Evolutionary conservation across 1,140 invertebrate genomes (phyloP).

Genomic region (Drosophila persimilis): DNA sequence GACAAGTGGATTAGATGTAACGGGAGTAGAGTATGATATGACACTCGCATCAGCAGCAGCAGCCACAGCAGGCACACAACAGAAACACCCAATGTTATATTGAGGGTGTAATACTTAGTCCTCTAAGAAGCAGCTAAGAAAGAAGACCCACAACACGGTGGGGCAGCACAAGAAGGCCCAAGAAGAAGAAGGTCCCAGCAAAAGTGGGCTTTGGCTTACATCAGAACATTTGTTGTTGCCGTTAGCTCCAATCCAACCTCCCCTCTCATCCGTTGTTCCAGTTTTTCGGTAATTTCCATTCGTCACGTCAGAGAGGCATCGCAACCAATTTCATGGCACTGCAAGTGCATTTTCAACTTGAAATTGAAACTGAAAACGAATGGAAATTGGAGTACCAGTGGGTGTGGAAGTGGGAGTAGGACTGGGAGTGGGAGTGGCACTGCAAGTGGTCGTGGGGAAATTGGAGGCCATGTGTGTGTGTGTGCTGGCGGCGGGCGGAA

Average conservation of each 20-base stretch:
- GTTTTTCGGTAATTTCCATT: constrained; percentile 14
- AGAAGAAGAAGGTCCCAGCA: constrained; percentile 7
- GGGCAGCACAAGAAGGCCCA: constrained; percentile 25
- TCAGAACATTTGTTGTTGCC: constrained; percentile 28
- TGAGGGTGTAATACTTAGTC: constrained; percentile 54
- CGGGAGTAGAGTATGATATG: constrained; percentile 28
- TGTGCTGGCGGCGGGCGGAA: constrained; percentile 34
- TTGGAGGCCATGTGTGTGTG: constrained; percentile 48
- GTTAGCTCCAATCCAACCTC: constrained; percentile 26
- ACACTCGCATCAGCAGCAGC: constrained; percentile 2
- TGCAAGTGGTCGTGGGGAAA: neutral
- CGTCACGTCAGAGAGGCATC: neutral
- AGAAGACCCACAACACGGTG: constrained; percentile 45
- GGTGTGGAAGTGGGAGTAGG: constrained; percentile 3
- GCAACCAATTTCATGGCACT: constrained; percentile 39
- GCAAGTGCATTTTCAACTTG: constrained; percentile 59
- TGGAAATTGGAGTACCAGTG: constrained; percentile 17
- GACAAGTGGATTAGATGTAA: constrained; percentile 52
- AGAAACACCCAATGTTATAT: constrained; percentile 42
- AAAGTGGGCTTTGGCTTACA: constrained; percentile 23
- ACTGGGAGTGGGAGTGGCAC: neutral
- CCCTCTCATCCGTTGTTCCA: constrained; percentile 10
- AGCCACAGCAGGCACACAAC: constrained; percentile 11
- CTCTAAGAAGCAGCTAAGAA: constrained; percentile 36
- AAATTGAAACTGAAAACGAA: constrained; percentile 50